A percentile compares a stretch with the other conserved stretches of the same genome.
Conservation (phyloP, 2,113 vertebrate species). For the Siphamia tubifer region DNA sequence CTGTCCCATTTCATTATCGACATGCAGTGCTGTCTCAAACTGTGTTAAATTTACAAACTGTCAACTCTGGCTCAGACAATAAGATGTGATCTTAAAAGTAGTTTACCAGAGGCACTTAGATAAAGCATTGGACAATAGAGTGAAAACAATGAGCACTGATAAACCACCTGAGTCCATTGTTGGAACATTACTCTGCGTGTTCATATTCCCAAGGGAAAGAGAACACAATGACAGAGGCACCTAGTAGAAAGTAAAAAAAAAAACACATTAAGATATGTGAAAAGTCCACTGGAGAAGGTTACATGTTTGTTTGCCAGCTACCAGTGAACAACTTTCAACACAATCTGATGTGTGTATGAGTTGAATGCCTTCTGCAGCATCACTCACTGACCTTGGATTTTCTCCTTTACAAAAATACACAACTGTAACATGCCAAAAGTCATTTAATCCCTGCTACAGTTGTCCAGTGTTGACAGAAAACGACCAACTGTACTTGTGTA, state of each 20-base stretch:
- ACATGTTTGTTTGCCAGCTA: neutral
- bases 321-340: neutral
- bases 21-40: neutral
- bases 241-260: neutral
- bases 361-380: neutral
- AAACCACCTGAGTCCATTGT: neutral
- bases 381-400: slow-evolving; percentile 42
- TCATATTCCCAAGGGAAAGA: slow-evolving; percentile 28
- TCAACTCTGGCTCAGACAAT: neutral
- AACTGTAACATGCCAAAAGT: slow-evolving; percentile 3
- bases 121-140: neutral
- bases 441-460: neutral
- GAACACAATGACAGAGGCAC: neutral
- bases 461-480: neutral
- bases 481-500: neutral
- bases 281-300: neutral
- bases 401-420: neutral
- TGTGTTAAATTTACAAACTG: neutral
- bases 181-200: neutral
- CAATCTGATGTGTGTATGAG: neutral
- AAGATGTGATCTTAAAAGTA: neutral
- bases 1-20: slow-evolving; percentile 45
- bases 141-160: neutral
- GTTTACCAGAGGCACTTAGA: neutral
- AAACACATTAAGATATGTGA: neutral